These are phyloP conservation scores for Hypsibius dujardini DNA, from an alignment of 1,140 invertebrate species.

Conservation along the genomic window DNA sequence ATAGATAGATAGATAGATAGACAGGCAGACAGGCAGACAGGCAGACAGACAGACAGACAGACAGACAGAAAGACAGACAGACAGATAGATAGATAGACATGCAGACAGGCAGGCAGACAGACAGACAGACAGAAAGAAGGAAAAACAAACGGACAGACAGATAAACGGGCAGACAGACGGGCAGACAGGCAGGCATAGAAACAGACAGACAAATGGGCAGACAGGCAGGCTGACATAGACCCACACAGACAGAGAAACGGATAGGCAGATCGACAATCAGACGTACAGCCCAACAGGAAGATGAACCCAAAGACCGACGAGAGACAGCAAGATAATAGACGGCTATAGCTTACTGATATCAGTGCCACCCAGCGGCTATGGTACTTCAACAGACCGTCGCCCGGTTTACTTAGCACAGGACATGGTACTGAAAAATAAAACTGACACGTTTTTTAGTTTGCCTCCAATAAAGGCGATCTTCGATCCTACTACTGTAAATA, in stretches of 20 bases:
- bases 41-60: no score
- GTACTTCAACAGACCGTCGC: neutral
- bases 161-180: no score
- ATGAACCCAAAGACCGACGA: neutral
- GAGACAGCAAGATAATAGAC: neutral
- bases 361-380: neutral
- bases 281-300: neutral
- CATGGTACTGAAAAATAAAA: neutral
- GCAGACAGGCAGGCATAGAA: no score
- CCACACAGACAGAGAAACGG: no score
- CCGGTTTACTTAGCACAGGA: neutral
- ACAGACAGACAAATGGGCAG: no score
- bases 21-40: no score
- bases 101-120: no score
- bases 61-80: neutral
- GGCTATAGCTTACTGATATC: neutral
- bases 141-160: no score
- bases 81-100: neutral
- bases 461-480: neutral
- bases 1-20: no score
- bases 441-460: neutral
- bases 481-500: neutral
- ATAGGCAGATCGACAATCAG: no score
- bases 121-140: no score
- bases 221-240: no score